Percentiles rank a stretch among this genome's conserved stretches.
phyloP scores from a whole-genome alignment of 2,113 vertebrate genomes.

The Oriolus oriolus region DNA sequence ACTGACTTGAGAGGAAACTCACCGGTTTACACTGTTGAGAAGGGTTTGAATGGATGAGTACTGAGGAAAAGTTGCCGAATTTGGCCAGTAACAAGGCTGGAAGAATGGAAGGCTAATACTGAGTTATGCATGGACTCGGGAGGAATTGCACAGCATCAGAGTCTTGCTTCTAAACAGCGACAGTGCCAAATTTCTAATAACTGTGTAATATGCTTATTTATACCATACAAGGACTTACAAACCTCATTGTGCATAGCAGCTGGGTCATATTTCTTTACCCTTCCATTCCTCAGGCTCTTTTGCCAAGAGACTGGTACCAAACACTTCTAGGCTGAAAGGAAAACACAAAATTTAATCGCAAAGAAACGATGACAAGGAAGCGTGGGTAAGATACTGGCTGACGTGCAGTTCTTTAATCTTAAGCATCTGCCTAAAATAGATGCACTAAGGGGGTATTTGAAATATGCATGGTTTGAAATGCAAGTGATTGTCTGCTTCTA shows the following conservation, averaged over 20 bases:
- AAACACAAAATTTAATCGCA: conserved; percentile 44
- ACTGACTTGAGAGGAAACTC: conserved; percentile 1
- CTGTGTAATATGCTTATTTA: conserved; percentile 59
- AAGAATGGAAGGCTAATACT: background rate
- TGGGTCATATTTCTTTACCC: conserved; percentile 52
- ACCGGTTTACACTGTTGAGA: background rate
- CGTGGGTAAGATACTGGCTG: conserved; percentile 22
- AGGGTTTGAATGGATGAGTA: background rate
- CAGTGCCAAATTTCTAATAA: conserved; percentile 50
- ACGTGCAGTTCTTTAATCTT: background rate
- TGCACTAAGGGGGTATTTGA: background rate
- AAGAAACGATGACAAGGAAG: conserved; percentile 34
- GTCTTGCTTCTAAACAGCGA: conserved; percentile 1
- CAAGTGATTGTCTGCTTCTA: background rate
- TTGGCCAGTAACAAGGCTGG: background rate
- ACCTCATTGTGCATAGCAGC: conserved; percentile 56
- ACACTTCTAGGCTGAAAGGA: conserved; percentile 37
- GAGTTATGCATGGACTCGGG: background rate
- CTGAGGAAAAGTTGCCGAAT: conserved; percentile 18
- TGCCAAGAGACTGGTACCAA: conserved; percentile 48
- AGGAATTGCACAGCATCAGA: conserved; percentile 12
- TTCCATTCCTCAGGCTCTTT: conserved; percentile 45
- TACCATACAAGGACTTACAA: conserved; percentile 63
- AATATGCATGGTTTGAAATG: background rate
- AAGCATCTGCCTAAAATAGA: conserved; percentile 19